Evolutionary conservation across 2,113 vertebrate species (phyloP), one percentile per base, ranked within the genome.

Genomic region (Australoheros scitulus): DNA sequence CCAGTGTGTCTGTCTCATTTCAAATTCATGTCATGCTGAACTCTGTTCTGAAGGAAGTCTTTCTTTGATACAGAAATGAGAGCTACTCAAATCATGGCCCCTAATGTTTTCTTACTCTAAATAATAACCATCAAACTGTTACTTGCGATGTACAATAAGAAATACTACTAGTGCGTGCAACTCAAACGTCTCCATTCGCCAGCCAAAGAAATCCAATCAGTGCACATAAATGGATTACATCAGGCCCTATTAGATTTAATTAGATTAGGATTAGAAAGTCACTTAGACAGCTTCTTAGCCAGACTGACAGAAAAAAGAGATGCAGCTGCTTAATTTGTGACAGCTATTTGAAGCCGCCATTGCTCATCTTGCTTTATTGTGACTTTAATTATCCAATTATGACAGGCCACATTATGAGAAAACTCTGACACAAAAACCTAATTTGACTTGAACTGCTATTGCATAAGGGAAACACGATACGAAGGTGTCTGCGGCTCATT

Each of bases 371-470:
- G 15, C 79, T 86, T 91, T 22, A 81, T 83, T 38, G 76, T 83
- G 79, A 75, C 58, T 86, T 86, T 86, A 76, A 85, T 85, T 82
- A 85, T 82, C 84, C 58, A 77, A 80, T 89, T 34, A 87, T 57
- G 84, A 32, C 89, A 87, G 84, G 72, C 74, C 3, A 18, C 76
- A 77, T 88, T 77, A 92, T 68, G 61, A 76, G 72, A 38, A 58
- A 22, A 38, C 70, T 60, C 68, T 32, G 60, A 65, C 10, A 78
- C 57, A 24, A 60, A 86, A 89, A 87, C 83, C 56, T 34, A 78
- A 90, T 92, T 84, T 86, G 61, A 84, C 72, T 77, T 61, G 32
- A 32, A 18, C 59, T 58, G 70, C 70, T 18, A 59, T 72, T 1
- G 13, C 81, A 87, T 60, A 79, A 89, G 50, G 26, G 59, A 63